Evolutionary conservation across 1,140 invertebrate species (phyloP), one percentile per base, ranked within the genome.

Genomic region (Saccostrea cuccullata): DNA sequence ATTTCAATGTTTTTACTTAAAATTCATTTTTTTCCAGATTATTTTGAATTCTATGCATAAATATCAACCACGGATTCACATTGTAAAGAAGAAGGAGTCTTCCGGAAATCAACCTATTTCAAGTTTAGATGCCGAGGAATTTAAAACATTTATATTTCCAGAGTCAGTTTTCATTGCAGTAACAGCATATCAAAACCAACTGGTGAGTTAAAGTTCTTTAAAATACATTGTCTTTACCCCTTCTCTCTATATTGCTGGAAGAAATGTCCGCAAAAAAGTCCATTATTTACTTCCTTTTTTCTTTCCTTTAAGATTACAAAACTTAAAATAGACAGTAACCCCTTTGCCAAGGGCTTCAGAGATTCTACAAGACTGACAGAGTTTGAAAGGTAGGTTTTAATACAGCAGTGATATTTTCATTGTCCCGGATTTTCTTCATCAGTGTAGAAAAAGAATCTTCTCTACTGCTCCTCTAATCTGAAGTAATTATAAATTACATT

Each of bases 161-260:
- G 98, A 99, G 96, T 98, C 98, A n/a, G 97, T 98, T 82, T 99
- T 99, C 95, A 99, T 98, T 30, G 99, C 98, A 15, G 99, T 99
- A 55, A 99, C 99, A 30, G 98, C 99, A 55, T 99, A 99, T 96
- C 98, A 99, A 96, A 99, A 99, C 95, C 98, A 99, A 96, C 96
- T 98, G 96, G 97, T 98, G 95, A 97, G 97, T 96, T 84, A 6
- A 20, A 82, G 17, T 86, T 4, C 47, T 6, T 47, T 9, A 47
- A 47, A 47, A 47, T 47, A 8, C 5, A 47, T 47, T 47, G 9
- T 47, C 47, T 47, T 47, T 47, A 8, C 9, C 9, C 47, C 9
- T 9, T 47, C 47, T 47, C 47, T 47, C 47, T 47, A 1, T 9
- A 0, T 47, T 9, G 5, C 9, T 47, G 47, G 47, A 47, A 47